Conservation (phyloP, 2,888 invertebrate genomes). For the Coecobrya sp. region DNA sequence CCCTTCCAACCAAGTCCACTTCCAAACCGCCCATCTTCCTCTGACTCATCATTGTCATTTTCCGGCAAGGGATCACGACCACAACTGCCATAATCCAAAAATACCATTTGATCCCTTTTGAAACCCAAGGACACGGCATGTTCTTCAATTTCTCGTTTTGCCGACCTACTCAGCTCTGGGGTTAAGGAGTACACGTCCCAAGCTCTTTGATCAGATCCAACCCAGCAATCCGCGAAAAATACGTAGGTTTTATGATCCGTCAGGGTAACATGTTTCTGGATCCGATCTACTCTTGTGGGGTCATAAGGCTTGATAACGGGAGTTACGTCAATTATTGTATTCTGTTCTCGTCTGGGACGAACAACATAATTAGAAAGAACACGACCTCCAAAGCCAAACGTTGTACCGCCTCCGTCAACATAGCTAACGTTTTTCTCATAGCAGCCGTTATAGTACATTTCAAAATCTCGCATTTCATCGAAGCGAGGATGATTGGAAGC, state of each 20-base stretch:
- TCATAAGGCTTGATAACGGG: background rate
- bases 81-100: constrained; percentile 38
- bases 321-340: background rate
- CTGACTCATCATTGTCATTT: no score
- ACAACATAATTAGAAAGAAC: background rate
- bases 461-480: constrained; percentile 2
- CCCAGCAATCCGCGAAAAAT: constrained; percentile 34
- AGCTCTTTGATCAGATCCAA: background rate
- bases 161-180: background rate
- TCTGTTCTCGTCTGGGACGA: background rate
- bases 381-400: constrained; percentile 39
- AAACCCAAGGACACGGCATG: constrained; percentile 35
- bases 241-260: constrained; percentile 43
- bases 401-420: background rate
- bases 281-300: background rate
- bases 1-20: background rate
- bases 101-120: constrained; percentile 17
- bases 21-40: no score
- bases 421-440: no score
- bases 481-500: constrained; percentile 2
- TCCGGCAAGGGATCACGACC: background rate
- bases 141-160: constrained; percentile 11
- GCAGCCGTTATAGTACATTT: constrained; percentile 46
- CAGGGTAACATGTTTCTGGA: constrained; percentile 17
- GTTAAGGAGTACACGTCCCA: constrained; percentile 30